phyloP scores from a whole-genome alignment of 2,797 vertebrate species.

The Sandelia bainsii region DNA sequence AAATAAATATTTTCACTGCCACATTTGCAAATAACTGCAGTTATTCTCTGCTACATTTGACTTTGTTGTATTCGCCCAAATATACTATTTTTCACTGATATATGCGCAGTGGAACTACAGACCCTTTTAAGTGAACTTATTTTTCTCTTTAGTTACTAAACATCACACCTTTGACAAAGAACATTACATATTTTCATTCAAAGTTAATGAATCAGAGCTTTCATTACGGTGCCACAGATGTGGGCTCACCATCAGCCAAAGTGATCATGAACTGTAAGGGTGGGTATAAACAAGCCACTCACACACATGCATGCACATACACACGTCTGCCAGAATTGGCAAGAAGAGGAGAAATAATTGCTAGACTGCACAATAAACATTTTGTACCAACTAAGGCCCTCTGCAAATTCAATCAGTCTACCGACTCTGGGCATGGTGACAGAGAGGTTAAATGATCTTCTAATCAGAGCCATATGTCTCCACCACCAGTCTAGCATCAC shows the following conservation, averaged over 20 bases:
- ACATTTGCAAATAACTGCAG: slow-evolving; percentile 21
- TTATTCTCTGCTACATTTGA: slow-evolving; percentile 12
- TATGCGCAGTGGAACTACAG: slow-evolving; percentile 9
- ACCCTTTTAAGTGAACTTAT: neutral
- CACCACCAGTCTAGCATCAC: slow-evolving; percentile 75
- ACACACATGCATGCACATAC: slow-evolving; percentile 10
- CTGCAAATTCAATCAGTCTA: slow-evolving; percentile 84
- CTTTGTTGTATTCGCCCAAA: slow-evolving; percentile 29
- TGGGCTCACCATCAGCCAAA: slow-evolving; percentile 51
- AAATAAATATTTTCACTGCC: slow-evolving; percentile 31
- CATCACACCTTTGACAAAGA: slow-evolving; percentile 28
- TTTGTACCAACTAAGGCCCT: slow-evolving; percentile 77
- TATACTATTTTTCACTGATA: slow-evolving; percentile 21
- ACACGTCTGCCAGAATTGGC: slow-evolving; percentile 65
- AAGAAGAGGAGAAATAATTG: slow-evolving; percentile 75
- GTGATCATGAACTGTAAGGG: slow-evolving; percentile 50
- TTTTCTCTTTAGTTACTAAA: slow-evolving; percentile 12
- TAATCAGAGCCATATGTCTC: slow-evolving; percentile 86
- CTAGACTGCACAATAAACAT: slow-evolving; percentile 80
- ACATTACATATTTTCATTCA: slow-evolving; percentile 38
- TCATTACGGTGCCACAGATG: slow-evolving; percentile 45
- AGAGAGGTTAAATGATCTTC: slow-evolving; percentile 77
- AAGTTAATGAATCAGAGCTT: slow-evolving; percentile 61
- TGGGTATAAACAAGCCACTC: slow-evolving; percentile 55
- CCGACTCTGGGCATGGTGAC: slow-evolving; percentile 79